Evolutionary conservation across 1,140 invertebrate genomes (phyloP), one percentile per base, ranked within the genome.

Genomic region (Riptortus pedestris): DNA sequence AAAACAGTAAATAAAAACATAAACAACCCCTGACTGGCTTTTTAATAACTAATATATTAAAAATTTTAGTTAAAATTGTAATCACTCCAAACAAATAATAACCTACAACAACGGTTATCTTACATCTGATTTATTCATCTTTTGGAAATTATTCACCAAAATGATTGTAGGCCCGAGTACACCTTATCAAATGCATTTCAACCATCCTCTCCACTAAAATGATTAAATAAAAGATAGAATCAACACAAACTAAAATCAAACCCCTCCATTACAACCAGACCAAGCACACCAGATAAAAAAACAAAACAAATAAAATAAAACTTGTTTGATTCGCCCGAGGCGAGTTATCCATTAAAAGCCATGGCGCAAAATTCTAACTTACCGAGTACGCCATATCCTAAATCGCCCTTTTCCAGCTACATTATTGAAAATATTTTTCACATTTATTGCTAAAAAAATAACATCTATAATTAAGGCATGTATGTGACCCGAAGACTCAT

Each of bases 141-240:
- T 55, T 55, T 55, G 51, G 51, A 55, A 55, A 55, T 55, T 55
- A 55, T 55, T 55, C 51, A 55, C 51, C 51, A 55, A 55, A 55
- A 55, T 55, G 51, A 55, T 20, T 24, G 24, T 24, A 55, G 20
- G 24, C 51, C 20, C 51, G 26, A 55, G 51, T 55, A 18, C 51
- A 55, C 5, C 51, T 55, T 55, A 24, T 24, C 20, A 55, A 26
- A 24, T 24, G 16, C 24, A 55, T 24, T 24, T 24, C 20, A 55
- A 55, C 22, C 51, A 55, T 55, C 26, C 51, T 55, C 24, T 24
- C 12, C 5, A 55, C 16, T 55, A 22, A 55, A 55, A 24, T 27
- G 26, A 55, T 24, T 55, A 51, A 14, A 55, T 9, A 24, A 55
- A n/a, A 26, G 5, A 24, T 5, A 24, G 26, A 55, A 55, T 26